Evolutionary conservation across 1,140 invertebrate genomes (phyloP).

Genomic region (Leucophenga varia): DNA sequence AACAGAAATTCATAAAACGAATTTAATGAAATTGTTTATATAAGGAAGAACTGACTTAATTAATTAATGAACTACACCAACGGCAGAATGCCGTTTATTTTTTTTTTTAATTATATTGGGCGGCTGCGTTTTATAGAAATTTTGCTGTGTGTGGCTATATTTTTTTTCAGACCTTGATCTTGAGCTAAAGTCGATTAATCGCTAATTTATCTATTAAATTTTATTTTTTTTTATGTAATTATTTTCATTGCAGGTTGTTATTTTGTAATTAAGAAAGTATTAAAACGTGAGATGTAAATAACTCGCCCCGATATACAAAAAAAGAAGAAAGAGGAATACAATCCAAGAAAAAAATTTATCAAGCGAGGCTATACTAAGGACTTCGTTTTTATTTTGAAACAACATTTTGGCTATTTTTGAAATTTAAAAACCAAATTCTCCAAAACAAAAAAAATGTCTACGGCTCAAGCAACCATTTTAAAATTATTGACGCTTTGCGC

Average conservation of each 20-base stretch:
- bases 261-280: too few relatives aligned
- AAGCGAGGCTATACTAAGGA: neutral
- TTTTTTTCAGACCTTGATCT: conserved; percentile 40
- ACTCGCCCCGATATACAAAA: conserved; percentile 13
- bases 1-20: too few relatives aligned
- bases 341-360: neutral
- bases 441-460: conserved; percentile 28
- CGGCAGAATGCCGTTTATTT: conserved; percentile 12
- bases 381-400: too few relatives aligned
- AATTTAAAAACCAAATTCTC: neutral
- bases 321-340: neutral
- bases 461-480: conserved; percentile 31
- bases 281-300: conserved; percentile 29
- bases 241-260: conserved; percentile 22
- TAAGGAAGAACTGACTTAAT: too few relatives aligned
- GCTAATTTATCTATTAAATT: conserved; percentile 2
- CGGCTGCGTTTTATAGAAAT: too few relatives aligned
- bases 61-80: conserved; percentile 44
- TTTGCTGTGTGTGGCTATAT: too few relatives aligned
- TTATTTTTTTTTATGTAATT: neutral
- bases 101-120: too few relatives aligned
- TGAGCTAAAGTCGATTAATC: conserved; percentile 19
- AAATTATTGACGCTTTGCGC: conserved; percentile 45
- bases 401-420: too few relatives aligned
- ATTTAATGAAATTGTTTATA: conserved; percentile 39